Base-by-base conservation (phyloP, 2,888 invertebrate species). In the Heliconius ethilla region DNA sequence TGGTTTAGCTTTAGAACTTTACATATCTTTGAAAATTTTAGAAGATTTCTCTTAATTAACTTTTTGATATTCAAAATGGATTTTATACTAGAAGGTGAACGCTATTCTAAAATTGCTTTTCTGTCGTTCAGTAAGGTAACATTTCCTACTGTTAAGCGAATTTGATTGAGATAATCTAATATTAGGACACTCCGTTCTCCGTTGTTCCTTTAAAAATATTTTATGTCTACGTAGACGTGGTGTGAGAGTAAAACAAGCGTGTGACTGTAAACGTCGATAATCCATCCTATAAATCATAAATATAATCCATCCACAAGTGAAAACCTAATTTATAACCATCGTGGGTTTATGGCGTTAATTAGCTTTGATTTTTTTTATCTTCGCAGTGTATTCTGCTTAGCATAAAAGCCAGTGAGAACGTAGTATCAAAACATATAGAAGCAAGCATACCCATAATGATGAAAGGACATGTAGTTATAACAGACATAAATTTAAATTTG, bases 21-120 rank as follows among this genome's bases (percentile, higher is more conserved):
- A 22, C 51, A 70, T 70, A 70, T 55, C 70, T 70, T 72, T 9
- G 7, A 15, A 29, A 55, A 72, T 55, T 72, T 72, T 72, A 55
- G 55, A 55, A 70, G 70, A 55, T 33, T 70, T 70, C 55, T 22
- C 22, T 70, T 33, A 55, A 72, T 72, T 72, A 72, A 72, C 33
- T 72, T 55, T 55, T n/a, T 33, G 33, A 22, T 27, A 22, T 55
- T 33, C n/a, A 33, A 59, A 29, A 72, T 55, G 22, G 55, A 55
- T 33, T 59, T 70, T 33, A n/a, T 33, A 55, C 13, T 55, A 55
- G 13, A 18, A n/a, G 13, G 51, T n/a, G n/a, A 63, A 63, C 2
- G 27, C 63, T 15, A 15, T 29, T 27, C 27, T 63, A 63, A 63
- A 27, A 27, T 15, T 29, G 27, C 15, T 63, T 63, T 15, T 1